Conservation (phyloP, 2,113 vertebrate genomes). For the Pelusios castaneus region DNA sequence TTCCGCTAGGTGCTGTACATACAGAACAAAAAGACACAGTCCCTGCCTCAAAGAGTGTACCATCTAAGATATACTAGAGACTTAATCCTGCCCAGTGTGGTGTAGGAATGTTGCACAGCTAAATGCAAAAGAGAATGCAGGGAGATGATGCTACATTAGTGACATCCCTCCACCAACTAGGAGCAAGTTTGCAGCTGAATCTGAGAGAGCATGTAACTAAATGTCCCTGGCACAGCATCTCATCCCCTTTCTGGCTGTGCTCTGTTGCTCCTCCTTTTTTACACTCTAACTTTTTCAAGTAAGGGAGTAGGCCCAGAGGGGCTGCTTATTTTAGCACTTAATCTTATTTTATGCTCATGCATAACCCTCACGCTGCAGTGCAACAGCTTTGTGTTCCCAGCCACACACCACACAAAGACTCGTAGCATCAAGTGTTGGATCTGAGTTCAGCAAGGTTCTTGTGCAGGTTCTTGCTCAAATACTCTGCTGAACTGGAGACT, state of each 20-base stretch:
- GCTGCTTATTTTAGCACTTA: background rate
- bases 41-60: rapidly evolving
- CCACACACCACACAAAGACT: background rate
- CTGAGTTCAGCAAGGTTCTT: background rate
- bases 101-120: background rate
- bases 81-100: background rate
- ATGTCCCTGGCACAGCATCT: background rate
- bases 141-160: background rate
- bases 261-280: background rate
- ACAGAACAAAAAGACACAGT: rapidly evolving
- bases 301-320: slow-evolving; percentile 21
- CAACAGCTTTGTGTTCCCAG: background rate
- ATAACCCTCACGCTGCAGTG: slow-evolving; percentile 2
- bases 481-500: background rate
- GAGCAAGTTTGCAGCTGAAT: background rate
- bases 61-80: background rate
- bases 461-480: background rate
- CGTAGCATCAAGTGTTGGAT: slow-evolving; percentile 14
- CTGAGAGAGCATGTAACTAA: background rate
- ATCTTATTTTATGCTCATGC: slow-evolving; percentile 4
- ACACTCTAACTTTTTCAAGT: background rate
- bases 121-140: background rate
- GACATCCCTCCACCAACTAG: background rate
- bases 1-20: background rate
- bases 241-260: background rate